Evolutionary conservation across 92 coral and sea anemone genomes (phyloP).

Genomic region (Isaurus tuberculatus): DNA sequence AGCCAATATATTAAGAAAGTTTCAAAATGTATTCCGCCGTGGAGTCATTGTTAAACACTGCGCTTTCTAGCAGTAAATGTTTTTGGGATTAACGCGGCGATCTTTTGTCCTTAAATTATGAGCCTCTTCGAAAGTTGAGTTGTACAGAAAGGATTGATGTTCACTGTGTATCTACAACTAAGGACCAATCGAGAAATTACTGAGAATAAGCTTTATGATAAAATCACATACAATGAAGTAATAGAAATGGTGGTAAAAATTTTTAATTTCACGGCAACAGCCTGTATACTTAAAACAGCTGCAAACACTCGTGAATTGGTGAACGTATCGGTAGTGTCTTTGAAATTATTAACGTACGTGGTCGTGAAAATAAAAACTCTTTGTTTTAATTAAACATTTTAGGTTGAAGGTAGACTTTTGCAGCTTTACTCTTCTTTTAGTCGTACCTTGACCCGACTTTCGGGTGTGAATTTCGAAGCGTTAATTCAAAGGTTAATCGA

Average conservation of each 20-base stretch:
- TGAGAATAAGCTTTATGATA: background rate
- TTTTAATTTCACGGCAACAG: background rate
- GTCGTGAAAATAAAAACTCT: background rate
- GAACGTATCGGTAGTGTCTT: slow-evolving; percentile 5
- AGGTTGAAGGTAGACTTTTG: background rate
- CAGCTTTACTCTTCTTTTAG: background rate
- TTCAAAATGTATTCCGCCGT: slow-evolving; percentile 26
- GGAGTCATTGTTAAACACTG: slow-evolving; percentile 12
- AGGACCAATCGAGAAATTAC: background rate
- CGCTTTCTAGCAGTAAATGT: background rate
- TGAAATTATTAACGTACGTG: background rate
- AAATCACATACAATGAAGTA: slow-evolving; percentile 12
- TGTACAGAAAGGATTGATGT: background rate
- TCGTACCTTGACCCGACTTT: slow-evolving; percentile 8
- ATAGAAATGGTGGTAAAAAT: background rate
- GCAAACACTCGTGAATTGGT: background rate
- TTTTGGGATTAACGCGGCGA: background rate
- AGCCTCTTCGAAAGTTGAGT: background rate
- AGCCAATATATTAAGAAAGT: slow-evolving; percentile 38
- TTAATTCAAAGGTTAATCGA: slow-evolving; percentile 2
- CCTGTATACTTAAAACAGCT: background rate
- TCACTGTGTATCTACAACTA: slow-evolving; percentile 6
- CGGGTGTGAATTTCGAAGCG: background rate
- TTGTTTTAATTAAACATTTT: slow-evolving; percentile 25
- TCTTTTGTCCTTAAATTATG: background rate